Percentiles rank a stretch among this genome's conserved stretches.
phyloP scores from a whole-genome alignment of 2,888 invertebrate species.

The Agonopterix arenella region DNA sequence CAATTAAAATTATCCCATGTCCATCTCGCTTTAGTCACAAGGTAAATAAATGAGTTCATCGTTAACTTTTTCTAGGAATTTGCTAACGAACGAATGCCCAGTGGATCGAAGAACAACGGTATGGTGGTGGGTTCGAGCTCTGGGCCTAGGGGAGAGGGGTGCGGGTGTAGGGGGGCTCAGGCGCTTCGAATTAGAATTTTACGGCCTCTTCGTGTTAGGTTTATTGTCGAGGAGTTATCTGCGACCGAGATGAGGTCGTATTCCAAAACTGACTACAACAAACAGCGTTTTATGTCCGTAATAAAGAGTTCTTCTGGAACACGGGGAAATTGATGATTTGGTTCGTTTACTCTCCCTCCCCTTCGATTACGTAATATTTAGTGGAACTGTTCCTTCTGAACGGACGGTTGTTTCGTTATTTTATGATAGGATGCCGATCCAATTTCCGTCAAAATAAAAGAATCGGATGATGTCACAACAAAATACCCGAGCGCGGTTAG shows the following conservation, averaged over 20 bases:
- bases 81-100: neutral
- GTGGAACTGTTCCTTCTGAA: too few species aligned
- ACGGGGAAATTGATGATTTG: neutral
- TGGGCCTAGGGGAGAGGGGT: neutral
- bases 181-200: conserved; percentile 70
- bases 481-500: conserved; percentile 31
- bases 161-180: conserved; percentile 30
- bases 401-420: too few species aligned
- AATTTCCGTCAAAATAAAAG: conserved; percentile 1
- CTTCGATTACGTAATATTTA: too few species aligned
- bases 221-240: conserved; percentile 69
- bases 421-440: neutral
- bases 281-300: conserved; percentile 63
- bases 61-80: conserved; percentile 1
- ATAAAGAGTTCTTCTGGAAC: conserved; percentile 23
- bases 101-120: neutral
- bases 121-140: too few species aligned
- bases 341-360: neutral
- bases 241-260: conserved; percentile 69
- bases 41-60: conserved; percentile 7
- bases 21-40: too few species aligned
- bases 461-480: conserved; percentile 17
- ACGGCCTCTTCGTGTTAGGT: conserved; percentile 73
- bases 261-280: conserved; percentile 67
- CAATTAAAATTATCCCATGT: too few species aligned